These are phyloP conservation scores for Amblyopsis hoosieri DNA, from an alignment of 2,797 vertebrate genomes.

Conservation along the genomic window DNA sequence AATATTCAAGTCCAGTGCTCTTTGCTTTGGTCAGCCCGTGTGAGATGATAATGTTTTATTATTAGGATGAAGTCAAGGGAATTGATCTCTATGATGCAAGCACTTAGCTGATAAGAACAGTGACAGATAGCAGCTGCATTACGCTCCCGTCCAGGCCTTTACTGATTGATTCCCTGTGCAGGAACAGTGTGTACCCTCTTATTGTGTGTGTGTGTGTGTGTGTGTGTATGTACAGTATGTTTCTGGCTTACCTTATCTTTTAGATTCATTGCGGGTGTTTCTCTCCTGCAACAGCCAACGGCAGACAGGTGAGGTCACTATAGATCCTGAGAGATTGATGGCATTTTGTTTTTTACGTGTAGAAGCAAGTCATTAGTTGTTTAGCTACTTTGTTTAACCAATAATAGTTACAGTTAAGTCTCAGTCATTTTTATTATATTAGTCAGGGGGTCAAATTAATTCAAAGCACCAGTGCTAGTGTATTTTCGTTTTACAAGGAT, in stretches of 20 bases:
- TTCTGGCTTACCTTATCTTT: conserved; percentile 71
- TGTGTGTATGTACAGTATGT: not conserved
- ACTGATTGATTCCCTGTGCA: conserved; percentile 21
- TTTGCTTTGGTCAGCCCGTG: conserved; percentile 9
- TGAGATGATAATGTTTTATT: conserved; percentile 68
- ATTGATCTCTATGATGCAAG: conserved; percentile 51
- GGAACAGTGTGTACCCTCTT: conserved; percentile 56
- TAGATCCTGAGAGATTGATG: not conserved
- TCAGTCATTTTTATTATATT: too few relatives aligned
- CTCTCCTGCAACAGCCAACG: conserved; percentile 52
- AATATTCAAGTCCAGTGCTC: conserved; percentile 11
- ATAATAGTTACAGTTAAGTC: too few relatives aligned
- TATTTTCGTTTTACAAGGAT: too few relatives aligned
- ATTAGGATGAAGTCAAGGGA: conserved; percentile 68
- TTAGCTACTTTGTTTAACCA: too few relatives aligned
- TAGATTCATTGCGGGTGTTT: conserved; percentile 60
- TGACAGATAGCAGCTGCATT: conserved; percentile 41
- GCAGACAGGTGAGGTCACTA: conserved; percentile 14
- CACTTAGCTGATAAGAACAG: conserved; percentile 57
- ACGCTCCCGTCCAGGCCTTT: conserved; percentile 35
- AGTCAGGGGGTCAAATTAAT: too few relatives aligned
- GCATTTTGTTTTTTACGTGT: too few relatives aligned
- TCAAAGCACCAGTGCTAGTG: too few relatives aligned
- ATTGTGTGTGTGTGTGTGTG: conserved; percentile 13
- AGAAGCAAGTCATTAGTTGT: too few relatives aligned